Evolutionary conservation across 1,140 invertebrate genomes (phyloP).

Genomic region (Dolichoris vasculosae): DNA sequence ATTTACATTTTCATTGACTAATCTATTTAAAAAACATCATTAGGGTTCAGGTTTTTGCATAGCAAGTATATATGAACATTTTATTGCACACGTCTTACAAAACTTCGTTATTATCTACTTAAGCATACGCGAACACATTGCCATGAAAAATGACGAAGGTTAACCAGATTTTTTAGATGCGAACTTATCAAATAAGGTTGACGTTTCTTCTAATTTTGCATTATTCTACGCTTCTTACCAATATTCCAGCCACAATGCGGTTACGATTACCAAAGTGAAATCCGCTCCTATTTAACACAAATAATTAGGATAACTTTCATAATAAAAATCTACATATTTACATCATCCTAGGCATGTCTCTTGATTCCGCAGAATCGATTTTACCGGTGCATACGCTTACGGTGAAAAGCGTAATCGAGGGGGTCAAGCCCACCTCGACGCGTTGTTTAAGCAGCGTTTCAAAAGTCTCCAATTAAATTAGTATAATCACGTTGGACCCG

Average conservation of each 20-base stretch:
- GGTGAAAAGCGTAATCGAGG: not conserved
- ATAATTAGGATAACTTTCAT: not conserved
- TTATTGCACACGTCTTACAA: constrained; percentile 42
- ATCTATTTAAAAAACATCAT: not conserved
- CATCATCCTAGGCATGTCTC: not conserved
- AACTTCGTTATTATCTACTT: not conserved
- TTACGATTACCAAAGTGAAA: too few relatives aligned
- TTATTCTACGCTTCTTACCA: too few relatives aligned
- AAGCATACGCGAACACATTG: not conserved
- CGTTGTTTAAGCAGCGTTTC: constrained; percentile 46
- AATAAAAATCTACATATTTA: not conserved
- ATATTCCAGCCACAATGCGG: too few relatives aligned
- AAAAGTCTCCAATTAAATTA: constrained; percentile 59
- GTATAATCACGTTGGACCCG: constrained; percentile 55
- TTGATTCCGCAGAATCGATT: not conserved
- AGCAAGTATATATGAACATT: constrained; percentile 19
- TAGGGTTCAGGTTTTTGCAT: not conserved
- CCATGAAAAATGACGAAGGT: not conserved
- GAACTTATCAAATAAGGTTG: too few relatives aligned
- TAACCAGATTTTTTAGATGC: not conserved
- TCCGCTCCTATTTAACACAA: not conserved
- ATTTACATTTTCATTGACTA: not conserved
- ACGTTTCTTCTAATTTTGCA: too few relatives aligned
- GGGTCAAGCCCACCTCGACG: not conserved
- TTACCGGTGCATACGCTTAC: not conserved